Evolutionary conservation across 2,113 vertebrate genomes (phyloP), one percentile per base, ranked within the genome.

Genomic region (Leptobrachium leishanense): DNA sequence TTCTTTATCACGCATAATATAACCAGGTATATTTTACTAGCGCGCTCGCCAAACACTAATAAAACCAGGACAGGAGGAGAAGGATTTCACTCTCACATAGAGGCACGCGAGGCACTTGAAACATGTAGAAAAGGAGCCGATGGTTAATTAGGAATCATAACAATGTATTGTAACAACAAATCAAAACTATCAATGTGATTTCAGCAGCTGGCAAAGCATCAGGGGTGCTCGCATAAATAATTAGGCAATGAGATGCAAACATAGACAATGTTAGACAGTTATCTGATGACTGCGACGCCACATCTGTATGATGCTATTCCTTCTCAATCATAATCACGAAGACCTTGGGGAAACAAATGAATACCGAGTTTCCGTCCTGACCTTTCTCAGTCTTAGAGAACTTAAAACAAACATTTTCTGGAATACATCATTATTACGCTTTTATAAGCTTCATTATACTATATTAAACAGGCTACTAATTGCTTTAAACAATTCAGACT

Each of bases 141-240:
- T 59, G 43, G 70, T 79, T 70, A 67, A 73, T 72, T 79, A 79
- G 73, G 77, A 67, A 79, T 79, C 54, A 64, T 67, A 79, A 79
- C 77, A 73, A 67, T 66, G 71, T 44, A 59, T 64, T 67, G 73
- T 59, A 73, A 73, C 76, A 79, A 72, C 70, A 79, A 79, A 79
- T 79, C 77, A 79, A 72, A 79, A 74, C 70, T 57, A 74, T 79
- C 77, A 79, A 57, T 79, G 70, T 20, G 67, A 73, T 67, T 79
- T 41, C 7, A 79, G 63, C 77, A 79, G 77, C 77, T 79, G 77
- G 77, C 41, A 67, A 79, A 79, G 43, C 77, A 79, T 79, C 77
- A 79, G 77, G 77, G 77, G 70, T 79, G 70, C 77, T 59, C 40
- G 70, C 70, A 79, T 79, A 79, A 79, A 79, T 79, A 68, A 79